A percentile compares a stretch with the other conserved stretches of the same genome.
Conservation (phyloP, 2,797 vertebrate genomes). For the Anguilla marmorata region DNA sequence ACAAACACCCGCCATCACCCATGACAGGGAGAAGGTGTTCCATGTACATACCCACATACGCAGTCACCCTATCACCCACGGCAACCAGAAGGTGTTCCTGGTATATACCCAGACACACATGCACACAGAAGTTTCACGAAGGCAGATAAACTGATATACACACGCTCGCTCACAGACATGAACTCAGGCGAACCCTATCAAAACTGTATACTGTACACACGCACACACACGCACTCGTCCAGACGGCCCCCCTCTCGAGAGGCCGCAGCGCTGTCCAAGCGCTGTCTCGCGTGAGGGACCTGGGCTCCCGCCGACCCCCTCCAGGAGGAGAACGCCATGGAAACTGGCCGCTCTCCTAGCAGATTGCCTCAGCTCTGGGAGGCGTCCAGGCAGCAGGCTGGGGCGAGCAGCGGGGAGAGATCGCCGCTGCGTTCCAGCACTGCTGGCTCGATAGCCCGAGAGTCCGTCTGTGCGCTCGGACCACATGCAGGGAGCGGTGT, state of each 20-base stretch:
- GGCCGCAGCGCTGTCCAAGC: neutral
- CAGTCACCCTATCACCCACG: too few relatives aligned
- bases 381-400: slow-evolving; percentile 9
- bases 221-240: neutral
- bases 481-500: neutral
- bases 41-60: too few relatives aligned
- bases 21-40: too few relatives aligned
- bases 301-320: too few relatives aligned
- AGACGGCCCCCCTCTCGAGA: neutral
- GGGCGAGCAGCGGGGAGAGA: neutral
- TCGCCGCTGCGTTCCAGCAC: neutral
- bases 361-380: slow-evolving; percentile 6
- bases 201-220: neutral
- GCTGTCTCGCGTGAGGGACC: neutral
- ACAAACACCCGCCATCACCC: too few relatives aligned
- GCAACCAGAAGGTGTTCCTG: too few relatives aligned
- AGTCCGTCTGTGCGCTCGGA: neutral
- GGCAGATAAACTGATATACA: neutral
- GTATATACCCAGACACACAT: too few relatives aligned
- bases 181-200: slow-evolving; percentile 55
- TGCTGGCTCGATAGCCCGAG: neutral
- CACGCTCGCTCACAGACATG: neutral
- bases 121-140: neutral
- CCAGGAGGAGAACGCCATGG: neutral
- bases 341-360: slow-evolving; percentile 8